phyloP scores from a whole-genome alignment of 2,113 vertebrate species.

The Arvicanthis niloticus region DNA sequence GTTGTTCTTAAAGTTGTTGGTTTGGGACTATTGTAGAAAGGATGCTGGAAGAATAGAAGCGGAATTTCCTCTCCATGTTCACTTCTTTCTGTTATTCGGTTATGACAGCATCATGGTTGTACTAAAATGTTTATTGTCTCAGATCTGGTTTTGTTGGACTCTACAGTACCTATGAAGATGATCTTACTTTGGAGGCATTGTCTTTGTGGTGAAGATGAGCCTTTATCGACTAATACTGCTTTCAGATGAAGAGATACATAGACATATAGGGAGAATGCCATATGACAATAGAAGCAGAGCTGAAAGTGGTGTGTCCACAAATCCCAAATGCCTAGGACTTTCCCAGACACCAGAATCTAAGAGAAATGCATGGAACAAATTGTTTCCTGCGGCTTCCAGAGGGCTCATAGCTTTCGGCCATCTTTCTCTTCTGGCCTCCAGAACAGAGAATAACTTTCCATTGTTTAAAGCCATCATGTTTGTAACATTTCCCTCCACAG shows the following conservation, averaged over 20 bases:
- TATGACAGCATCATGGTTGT: conserved; percentile 13
- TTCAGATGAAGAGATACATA: conserved; percentile 23
- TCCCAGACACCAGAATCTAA: not conserved
- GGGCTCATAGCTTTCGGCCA: not conserved
- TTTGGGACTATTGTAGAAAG: not conserved
- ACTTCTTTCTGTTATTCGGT: conserved; percentile 12
- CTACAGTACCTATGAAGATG: not conserved
- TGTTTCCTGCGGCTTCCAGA: not conserved
- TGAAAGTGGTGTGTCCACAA: not conserved
- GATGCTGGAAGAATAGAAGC: conserved; percentile 1
- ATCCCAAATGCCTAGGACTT: not conserved
- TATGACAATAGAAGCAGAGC: not conserved
- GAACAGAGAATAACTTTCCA: conserved; percentile 30
- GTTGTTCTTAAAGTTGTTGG: conserved; percentile 9
- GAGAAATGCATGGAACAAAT: conserved; percentile 4
- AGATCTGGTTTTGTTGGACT: conserved; percentile 9
- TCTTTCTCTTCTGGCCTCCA: not conserved
- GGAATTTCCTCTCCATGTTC: not conserved
- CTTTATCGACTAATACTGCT: not conserved
- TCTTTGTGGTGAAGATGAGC: conserved; percentile 4
- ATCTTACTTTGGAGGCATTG: conserved; percentile 2
- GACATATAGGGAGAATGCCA: not conserved
- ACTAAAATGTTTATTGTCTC: not conserved
- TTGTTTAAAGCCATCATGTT: not conserved
- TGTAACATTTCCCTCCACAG: not conserved